phyloP scores from a whole-genome alignment of 23 tunicate genomes.

The Botrylloides violaceus region DNA sequence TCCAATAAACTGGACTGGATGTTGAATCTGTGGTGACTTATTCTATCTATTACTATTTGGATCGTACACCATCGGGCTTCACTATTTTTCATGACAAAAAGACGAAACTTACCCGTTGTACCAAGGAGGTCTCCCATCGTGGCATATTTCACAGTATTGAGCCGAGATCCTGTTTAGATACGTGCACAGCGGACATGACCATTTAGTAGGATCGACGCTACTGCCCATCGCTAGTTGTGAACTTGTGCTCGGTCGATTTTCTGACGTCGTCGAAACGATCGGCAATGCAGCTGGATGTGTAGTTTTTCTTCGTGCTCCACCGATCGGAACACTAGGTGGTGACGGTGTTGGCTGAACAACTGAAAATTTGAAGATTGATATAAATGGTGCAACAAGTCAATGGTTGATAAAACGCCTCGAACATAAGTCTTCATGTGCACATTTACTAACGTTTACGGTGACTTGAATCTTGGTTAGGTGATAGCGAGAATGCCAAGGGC shows the following conservation, averaged over 20 bases:
- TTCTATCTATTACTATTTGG: too few relatives aligned
- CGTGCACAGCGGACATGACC: slow-evolving; percentile 24
- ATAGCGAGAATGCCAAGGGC: too few relatives aligned
- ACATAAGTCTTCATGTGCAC: too few relatives aligned
- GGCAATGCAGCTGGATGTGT: neutral
- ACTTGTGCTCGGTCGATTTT: neutral
- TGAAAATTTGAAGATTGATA: too few relatives aligned
- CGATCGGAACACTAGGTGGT: neutral
- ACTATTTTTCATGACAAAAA: too few relatives aligned
- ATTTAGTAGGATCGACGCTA: neutral
- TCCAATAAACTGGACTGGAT: too few relatives aligned
- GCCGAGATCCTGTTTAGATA: slow-evolving; percentile 10
- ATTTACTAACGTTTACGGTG: too few relatives aligned
- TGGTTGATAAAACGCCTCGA: too few relatives aligned
- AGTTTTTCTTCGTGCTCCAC: slow-evolving; percentile 23
- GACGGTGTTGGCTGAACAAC: neutral
- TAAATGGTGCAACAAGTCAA: too few relatives aligned
- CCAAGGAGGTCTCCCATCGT: slow-evolving; percentile 27
- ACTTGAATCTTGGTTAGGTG: too few relatives aligned
- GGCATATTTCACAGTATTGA: slow-evolving; percentile 20
- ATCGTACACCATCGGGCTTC: too few relatives aligned
- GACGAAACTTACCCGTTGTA: neutral
- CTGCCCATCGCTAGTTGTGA: neutral
- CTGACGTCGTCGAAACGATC: neutral
- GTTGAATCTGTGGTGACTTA: too few relatives aligned